These are phyloP conservation scores for Tympanuchus pallidicinctus DNA, from an alignment of 2,113 vertebrate genomes.

Conservation along the genomic window DNA sequence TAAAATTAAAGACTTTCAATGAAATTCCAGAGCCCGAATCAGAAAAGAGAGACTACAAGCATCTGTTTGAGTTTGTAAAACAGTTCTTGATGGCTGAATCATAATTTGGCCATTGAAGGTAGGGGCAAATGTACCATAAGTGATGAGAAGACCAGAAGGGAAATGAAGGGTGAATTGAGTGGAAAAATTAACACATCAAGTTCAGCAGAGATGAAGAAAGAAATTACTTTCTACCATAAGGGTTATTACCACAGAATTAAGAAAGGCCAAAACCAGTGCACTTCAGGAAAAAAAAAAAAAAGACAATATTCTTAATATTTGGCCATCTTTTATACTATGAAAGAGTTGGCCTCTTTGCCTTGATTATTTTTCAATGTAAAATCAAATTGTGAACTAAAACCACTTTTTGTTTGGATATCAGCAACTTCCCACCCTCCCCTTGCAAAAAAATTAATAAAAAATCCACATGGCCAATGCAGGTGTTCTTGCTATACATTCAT, in stretches of 20 bases:
- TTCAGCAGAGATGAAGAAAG: not conserved
- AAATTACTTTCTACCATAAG: not conserved
- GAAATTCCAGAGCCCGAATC: not conserved
- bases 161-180: slow-evolving; percentile 38
- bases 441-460: not conserved
- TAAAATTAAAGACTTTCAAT: not conserved
- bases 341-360: not conserved
- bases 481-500: not conserved
- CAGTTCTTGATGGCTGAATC: not conserved
- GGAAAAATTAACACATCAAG: slow-evolving; percentile 16
- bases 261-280: not conserved
- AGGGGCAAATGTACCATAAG: slow-evolving; percentile 45
- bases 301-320: not conserved
- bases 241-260: slow-evolving; percentile 10
- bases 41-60: not conserved
- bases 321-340: not conserved
- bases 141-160: not conserved
- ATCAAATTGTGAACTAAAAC: not conserved
- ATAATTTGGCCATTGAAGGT: not conserved
- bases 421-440: not conserved
- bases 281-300: not conserved
- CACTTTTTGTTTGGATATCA: not conserved
- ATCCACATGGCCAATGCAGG: not conserved
- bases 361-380: not conserved
- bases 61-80: not conserved